A percentile compares a stretch with the other conserved stretches of the same genome.
These are phyloP conservation scores for Perccottus glenii DNA, from an alignment of 2,113 vertebrate species.

Conservation along the genomic window DNA sequence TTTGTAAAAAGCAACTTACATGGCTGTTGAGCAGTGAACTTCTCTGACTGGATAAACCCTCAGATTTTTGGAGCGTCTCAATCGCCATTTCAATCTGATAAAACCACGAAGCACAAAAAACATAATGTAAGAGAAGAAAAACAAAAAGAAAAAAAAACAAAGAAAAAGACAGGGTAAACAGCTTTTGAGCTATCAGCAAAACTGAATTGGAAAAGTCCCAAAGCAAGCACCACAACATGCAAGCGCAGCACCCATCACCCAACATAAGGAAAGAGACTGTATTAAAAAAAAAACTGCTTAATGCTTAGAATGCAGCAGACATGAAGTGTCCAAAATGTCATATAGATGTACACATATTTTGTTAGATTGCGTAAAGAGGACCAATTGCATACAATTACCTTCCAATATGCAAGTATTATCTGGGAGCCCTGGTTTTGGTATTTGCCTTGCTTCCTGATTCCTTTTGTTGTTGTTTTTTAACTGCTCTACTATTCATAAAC, in stretches of 20 bases:
- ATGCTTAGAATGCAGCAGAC: too few relatives aligned
- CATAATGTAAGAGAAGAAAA: conserved; percentile 66
- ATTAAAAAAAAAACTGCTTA: too few relatives aligned
- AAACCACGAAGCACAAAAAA: conserved; percentile 82
- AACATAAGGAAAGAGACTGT: too few relatives aligned
- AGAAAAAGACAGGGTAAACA: conserved; percentile 39
- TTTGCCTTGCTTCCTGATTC: too few relatives aligned
- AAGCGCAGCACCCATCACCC: conserved; percentile 79
- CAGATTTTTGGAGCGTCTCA: conserved; percentile 99
- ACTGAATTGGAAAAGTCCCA: conserved; percentile 46
- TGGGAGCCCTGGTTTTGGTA: too few relatives aligned
- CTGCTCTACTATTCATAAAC: too few relatives aligned
- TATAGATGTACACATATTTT: too few relatives aligned
- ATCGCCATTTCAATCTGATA: conserved; percentile 99
- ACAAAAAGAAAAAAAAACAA: conserved; percentile 56
- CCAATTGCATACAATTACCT: too few relatives aligned
- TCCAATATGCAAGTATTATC: too few relatives aligned
- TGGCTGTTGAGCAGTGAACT: conserved; percentile 99
- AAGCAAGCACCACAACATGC: conserved; percentile 85
- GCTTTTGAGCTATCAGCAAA: conserved; percentile 44
- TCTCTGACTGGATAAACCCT: conserved; percentile 99
- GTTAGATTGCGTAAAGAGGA: too few relatives aligned
- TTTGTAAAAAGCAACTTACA: conserved; percentile 87
- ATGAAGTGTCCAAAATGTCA: too few relatives aligned
- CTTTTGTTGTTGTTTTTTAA: too few relatives aligned